Evolutionary conservation across 2,888 invertebrate species (phyloP).

Genomic region (Lymantria dispar): DNA sequence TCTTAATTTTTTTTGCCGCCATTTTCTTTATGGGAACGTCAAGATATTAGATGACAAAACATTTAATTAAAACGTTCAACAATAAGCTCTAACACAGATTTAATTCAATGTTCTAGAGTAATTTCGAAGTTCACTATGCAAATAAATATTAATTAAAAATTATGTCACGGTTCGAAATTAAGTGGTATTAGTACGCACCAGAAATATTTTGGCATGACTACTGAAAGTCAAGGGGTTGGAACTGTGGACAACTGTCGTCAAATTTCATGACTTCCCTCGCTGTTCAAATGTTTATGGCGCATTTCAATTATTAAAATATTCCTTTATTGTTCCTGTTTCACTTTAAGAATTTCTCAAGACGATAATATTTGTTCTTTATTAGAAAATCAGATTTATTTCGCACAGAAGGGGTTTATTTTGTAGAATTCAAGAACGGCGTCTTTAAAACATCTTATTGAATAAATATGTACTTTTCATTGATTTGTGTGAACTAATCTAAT

Average conservation of each 20-base stretch:
- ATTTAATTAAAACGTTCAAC: not conserved
- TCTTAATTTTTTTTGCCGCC: not conserved
- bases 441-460: constrained; percentile 21
- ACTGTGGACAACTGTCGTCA: constrained; percentile 52
- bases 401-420: constrained; percentile 36
- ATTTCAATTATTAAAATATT: constrained; percentile 58
- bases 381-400: constrained; percentile 54
- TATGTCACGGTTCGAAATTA: constrained; percentile 16
- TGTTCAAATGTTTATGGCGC: constrained; percentile 33
- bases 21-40: not conserved
- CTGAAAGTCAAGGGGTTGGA: constrained; percentile 25
- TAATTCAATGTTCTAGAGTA: constrained; percentile 43
- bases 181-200: not conserved
- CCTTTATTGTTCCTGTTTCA: constrained; percentile 47
- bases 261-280: constrained; percentile 40
- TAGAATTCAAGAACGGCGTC: constrained; percentile 29
- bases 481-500: no score
- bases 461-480: not conserved
- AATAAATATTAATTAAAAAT: constrained; percentile 50
- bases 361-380: constrained; percentile 56
- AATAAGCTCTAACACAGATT: constrained; percentile 28
- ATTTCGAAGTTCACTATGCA: constrained; percentile 48
- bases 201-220: constrained; percentile 11
- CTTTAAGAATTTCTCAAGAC: constrained; percentile 44
- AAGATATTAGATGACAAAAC: not conserved